Evolutionary conservation across 2,797 vertebrate species (phyloP), one percentile per base, ranked within the genome.

Genomic region (Mustela erminea): DNA sequence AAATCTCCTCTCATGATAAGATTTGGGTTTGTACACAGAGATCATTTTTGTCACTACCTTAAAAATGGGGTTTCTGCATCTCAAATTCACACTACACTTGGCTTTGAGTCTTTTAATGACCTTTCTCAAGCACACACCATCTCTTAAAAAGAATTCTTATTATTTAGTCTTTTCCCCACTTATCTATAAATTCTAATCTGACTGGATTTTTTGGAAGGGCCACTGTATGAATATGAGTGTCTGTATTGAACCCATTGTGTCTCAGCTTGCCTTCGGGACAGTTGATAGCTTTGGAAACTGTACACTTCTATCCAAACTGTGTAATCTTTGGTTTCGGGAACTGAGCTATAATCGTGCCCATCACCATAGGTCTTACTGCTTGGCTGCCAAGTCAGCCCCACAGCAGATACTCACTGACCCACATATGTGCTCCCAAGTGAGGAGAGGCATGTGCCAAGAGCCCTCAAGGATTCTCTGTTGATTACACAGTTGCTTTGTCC

Each of bases 261-360:
- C 75, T 93, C 38, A 81, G 49, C 85, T 86, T 54, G 70, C 56
- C 35, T 84, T 43, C 15, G 4, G 23, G 62, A 25, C 62, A 84
- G 21, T 15, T 8, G 70, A 90, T 81, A 54, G 58, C 95, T 87
- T 85, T 95, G 92, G 83, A 85, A 90, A 90, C 21, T 20, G 41
- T 72, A 77, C 0, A 13, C 68, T 75, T 93, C 89, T 27, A 0
- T 77, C 80, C 74, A 86, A 2, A 84, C 25, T 1, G 0, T 25
- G 18, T 54, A 66, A 5, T 82, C 66, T 92, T 78, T 46, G 87
- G 56, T 95, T 92, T 87, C 87, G 27, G 20, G 46, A 25, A 23
- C 77, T 49, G 82, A 85, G 20, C 58, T 56, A 38, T 75, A 8
- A 35, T 41, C 78, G 29, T 88, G 60, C 27, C 77, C 32, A 18